Base-by-base conservation (phyloP, 1,140 invertebrate species). In the Megalopta genalis region DNA sequence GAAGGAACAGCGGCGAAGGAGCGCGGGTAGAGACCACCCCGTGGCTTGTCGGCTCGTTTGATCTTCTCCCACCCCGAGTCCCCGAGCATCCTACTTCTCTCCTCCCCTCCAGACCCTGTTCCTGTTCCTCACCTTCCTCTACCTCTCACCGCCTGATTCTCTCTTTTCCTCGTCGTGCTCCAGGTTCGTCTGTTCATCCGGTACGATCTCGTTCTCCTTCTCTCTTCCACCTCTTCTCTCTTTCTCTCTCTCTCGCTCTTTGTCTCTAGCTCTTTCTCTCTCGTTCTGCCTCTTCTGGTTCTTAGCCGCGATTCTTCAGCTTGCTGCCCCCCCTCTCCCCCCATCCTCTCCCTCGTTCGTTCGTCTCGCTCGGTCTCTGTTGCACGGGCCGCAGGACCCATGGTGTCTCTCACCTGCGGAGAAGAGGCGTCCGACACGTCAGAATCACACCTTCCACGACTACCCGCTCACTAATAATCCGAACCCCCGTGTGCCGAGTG, bases 21-120 rank as follows among this genome's bases (percentile, higher is more conserved):
- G 82, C 87, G 86, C 88, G 90, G 89, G 89, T 90, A 90, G 90
- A 92, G 91, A 93, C 92, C 92, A 93, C 92, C 92, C 92, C 92
- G 92, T 93, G 92, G 91, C 87, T 91, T 80, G 92, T 91, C 92
- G 92, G 92, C 91, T 90, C 92, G 86, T 93, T 93, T 93, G 91
- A 93, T 93, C 92, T 93, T 92, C 91, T 90, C 92, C 92, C 89
- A 91, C 91, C 80, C 80, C 67, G 57, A 10, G 21, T 67, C 91
- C 80, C 80, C 67, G 57, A 10, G 21, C 70, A 83, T 77, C 84
- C 85, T 89, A 68, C 67, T 87, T 60, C 67, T 88, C 63, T 64
- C 60, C 74, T 54, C 63, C 75, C 88, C 88, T 88, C 90, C 86
- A 87, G 88, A 60, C 68, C 68, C 9, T n/a, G 42, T 62, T 46